Evolutionary conservation across 2,888 invertebrate genomes (phyloP), one percentile per base, ranked within the genome.

Genomic region (Halocaridina rubra): DNA sequence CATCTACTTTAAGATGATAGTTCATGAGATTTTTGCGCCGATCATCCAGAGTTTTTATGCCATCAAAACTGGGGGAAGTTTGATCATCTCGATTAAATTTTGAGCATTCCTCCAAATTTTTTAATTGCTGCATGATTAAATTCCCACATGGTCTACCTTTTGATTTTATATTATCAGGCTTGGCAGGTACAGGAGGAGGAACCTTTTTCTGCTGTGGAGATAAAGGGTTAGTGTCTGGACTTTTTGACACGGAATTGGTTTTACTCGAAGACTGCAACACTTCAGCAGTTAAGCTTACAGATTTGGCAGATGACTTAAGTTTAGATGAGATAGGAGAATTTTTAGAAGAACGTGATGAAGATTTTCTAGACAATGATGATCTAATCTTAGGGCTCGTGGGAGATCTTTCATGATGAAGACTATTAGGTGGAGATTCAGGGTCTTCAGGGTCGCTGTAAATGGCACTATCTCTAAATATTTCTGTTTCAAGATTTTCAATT

Each of bases 401-500:
- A 29, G 81, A 67, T 19, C 59, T 64, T 33, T 77, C 59, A 19
- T 75, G 33, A 46, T 76, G 84, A 75, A 75, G 86, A 87, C 59
- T 88, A 87, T 80, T 86, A 86, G 59, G 89, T 85, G 67, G 89
- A 88, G 79, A 85, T 88, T 89, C 89, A 4, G 88, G 88, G 7
- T 94, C 94, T 86, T 94, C 94, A 87, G 93, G 93, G 89, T 96
- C 96, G 88, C 96, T 96, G 90, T 96, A 96, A 89, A 96, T 95
- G 88, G 96, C 96, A 77, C 95, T 95, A 90, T 96, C 96, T 89
- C 96, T 93, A 89, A 95, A 96, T 0, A 93, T 39, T 92, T 93
- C 53, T 84, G 86, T 84, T 88, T 93, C 90, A 46, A 94, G 92
- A 84, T 94, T 94, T 90, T 96, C 96, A 46, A 95, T 94, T 46